Evolutionary conservation across 2,113 vertebrate species (phyloP).

Genomic region (Trochalopteron elliotii): DNA sequence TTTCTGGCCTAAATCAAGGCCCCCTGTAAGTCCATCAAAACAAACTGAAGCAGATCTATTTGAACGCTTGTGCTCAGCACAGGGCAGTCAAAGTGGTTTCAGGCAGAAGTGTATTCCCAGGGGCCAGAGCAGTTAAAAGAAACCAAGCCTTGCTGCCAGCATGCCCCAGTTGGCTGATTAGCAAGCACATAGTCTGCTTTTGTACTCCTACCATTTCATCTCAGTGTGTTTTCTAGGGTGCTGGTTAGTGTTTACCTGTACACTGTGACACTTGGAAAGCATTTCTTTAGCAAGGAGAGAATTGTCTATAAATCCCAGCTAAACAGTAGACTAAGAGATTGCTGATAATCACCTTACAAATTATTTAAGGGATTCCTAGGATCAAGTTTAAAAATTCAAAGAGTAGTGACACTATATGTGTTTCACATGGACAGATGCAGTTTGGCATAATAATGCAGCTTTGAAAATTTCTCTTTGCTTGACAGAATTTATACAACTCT

Average conservation of each 20-base stretch:
- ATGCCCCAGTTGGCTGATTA: constrained; percentile 18
- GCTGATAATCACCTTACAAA: constrained; percentile 9
- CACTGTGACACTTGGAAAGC: constrained; percentile 3
- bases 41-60: background rate
- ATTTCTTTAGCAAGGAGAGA: constrained; percentile 17
- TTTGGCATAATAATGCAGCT: background rate
- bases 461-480: background rate
- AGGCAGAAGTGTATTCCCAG: constrained; percentile 9
- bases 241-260: constrained; percentile 35
- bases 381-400: constrained; percentile 9
- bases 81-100: constrained; percentile 32
- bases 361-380: constrained; percentile 18
- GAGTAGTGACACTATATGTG: background rate
- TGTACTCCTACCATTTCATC: background rate
- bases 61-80: background rate
- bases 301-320: constrained; percentile 22
- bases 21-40: constrained; percentile 20
- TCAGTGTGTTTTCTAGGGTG: background rate
- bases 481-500: background rate
- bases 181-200: background rate
- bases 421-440: background rate
- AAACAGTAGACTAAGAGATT: background rate
- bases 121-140: background rate
- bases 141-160: background rate
- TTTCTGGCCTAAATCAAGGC: constrained; percentile 11